A percentile compares a stretch with the other conserved stretches of the same genome.
Evolutionary conservation across 2,797 vertebrate genomes (phyloP).

Genomic region (Pangasius krempfi): DNA sequence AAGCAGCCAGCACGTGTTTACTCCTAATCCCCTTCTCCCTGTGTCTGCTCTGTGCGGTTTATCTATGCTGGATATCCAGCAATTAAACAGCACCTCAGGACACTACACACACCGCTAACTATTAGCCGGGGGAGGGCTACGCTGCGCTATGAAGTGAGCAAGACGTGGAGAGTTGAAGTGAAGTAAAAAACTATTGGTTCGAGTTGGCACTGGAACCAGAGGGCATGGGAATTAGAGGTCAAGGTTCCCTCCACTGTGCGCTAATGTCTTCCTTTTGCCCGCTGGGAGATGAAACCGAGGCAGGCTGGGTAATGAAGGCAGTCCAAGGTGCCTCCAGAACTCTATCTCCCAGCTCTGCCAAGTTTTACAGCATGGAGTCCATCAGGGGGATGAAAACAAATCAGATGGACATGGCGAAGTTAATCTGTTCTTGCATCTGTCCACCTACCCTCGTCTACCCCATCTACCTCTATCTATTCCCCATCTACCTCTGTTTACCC

Average conservation of each 20-base stretch:
- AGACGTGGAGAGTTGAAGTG: not conserved
- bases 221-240: constrained; percentile 64
- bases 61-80: constrained; percentile 57
- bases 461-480: not conserved
- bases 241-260: constrained; percentile 60
- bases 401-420: constrained; percentile 49
- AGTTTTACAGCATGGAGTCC: constrained; percentile 58
- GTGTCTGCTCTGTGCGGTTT: constrained; percentile 51
- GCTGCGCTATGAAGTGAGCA: constrained; percentile 16
- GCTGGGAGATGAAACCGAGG: constrained; percentile 49
- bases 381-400: constrained; percentile 58
- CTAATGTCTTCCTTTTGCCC: constrained; percentile 64
- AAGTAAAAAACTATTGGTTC: not conserved
- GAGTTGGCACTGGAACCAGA: constrained; percentile 37
- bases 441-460: not conserved
- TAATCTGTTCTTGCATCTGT: constrained; percentile 55
- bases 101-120: constrained; percentile 34
- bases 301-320: constrained; percentile 58
- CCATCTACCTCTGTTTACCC: not conserved
- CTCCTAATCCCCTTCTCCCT: constrained; percentile 60
- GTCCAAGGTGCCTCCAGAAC: constrained; percentile 58
- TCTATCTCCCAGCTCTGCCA: constrained; percentile 54
- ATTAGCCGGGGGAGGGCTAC: constrained; percentile 26
- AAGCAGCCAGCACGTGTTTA: constrained; percentile 61
- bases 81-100: constrained; percentile 56